Conservation (phyloP, 2,888 invertebrate species). For the Platerodrilus igneus region DNA sequence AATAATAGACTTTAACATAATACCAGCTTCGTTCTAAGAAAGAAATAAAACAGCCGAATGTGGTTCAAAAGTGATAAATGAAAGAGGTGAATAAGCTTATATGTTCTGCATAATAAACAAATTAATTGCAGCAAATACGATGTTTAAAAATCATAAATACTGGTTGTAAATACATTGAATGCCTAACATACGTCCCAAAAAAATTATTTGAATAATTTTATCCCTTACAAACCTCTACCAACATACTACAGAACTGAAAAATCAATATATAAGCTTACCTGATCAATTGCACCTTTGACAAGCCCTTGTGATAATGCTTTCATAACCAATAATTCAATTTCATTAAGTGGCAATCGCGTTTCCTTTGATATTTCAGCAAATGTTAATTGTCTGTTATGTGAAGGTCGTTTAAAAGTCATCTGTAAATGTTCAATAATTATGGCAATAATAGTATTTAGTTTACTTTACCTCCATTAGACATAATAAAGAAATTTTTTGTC, state of each 20-base stretch:
- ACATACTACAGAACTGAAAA: slow-evolving; percentile 1
- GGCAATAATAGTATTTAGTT: not conserved
- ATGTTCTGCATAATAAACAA: too few species aligned
- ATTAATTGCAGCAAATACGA: too few species aligned
- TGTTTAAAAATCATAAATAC: too few species aligned
- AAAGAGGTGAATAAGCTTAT: too few species aligned
- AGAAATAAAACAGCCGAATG: too few species aligned
- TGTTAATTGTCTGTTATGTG: slow-evolving; percentile 78
- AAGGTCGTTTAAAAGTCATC: slow-evolving; percentile 95
- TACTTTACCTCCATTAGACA: slow-evolving; percentile 85
- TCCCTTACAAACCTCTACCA: too few species aligned
- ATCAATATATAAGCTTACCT: slow-evolving; percentile 59
- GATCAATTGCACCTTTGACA: slow-evolving; percentile 92
- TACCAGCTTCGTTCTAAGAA: too few species aligned
- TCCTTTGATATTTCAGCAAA: slow-evolving; percentile 88
- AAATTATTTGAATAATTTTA: too few species aligned
- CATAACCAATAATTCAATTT: slow-evolving; percentile 96
- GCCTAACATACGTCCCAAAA: too few species aligned
- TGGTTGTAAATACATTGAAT: too few species aligned
- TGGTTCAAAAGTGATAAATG: too few species aligned
- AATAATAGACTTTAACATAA: too few species aligned
- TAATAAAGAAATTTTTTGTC: slow-evolving; percentile 90
- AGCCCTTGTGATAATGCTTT: slow-evolving; percentile 92
- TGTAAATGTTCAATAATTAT: slow-evolving; percentile 44
- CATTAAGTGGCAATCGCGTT: slow-evolving; percentile 75